Conservation (phyloP, 2,113 vertebrate species). For the Colinus virginianus region DNA sequence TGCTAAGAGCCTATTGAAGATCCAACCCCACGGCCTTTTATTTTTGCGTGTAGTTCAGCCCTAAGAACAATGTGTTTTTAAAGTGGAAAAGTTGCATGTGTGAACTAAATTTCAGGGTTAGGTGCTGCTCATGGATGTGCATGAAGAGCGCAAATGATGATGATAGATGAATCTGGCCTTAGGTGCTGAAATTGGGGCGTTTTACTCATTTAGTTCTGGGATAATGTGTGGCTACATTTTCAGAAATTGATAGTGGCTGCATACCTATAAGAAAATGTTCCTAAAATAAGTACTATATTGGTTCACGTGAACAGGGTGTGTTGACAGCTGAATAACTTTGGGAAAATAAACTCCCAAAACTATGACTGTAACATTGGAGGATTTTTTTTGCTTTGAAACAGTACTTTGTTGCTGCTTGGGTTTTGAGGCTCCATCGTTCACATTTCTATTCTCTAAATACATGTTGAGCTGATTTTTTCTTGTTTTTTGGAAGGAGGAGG, state of each 20-base stretch:
- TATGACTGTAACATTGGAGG: background rate
- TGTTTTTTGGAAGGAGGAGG: background rate
- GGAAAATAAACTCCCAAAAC: background rate
- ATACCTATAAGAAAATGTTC: background rate
- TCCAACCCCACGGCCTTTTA: background rate
- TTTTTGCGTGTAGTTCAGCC: background rate
- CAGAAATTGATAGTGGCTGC: background rate
- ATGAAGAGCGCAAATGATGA: slow-evolving; percentile 17
- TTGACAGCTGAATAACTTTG: background rate
- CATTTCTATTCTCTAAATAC: background rate
- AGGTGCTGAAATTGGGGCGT: background rate
- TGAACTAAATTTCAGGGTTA: slow-evolving; percentile 19
- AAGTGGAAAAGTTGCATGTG: background rate
- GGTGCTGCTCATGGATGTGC: slow-evolving; percentile 4
- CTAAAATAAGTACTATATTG: background rate
- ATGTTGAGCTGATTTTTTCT: background rate
- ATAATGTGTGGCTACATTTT: background rate
- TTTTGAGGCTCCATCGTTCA: background rate
- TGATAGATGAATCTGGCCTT: slow-evolving; percentile 23
- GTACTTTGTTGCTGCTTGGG: background rate
- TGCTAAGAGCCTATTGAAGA: background rate
- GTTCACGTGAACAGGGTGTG: background rate
- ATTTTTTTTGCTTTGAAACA: background rate
- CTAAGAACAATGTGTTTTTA: background rate
- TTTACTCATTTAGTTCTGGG: background rate